These are phyloP conservation scores for Spatula clypeata DNA, from an alignment of 2,797 vertebrate genomes.

Conservation along the genomic window DNA sequence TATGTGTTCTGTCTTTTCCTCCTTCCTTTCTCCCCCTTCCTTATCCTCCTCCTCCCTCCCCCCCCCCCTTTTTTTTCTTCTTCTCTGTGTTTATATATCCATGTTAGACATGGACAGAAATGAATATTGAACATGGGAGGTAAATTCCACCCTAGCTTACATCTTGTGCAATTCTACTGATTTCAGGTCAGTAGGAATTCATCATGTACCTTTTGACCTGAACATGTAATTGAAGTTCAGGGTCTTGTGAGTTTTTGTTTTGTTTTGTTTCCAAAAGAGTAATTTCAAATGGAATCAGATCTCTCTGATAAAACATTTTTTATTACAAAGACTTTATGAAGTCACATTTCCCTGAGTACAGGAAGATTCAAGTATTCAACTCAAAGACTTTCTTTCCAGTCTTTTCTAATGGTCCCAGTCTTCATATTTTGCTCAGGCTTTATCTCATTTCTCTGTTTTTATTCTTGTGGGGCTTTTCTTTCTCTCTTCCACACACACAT, in stretches of 20 bases:
- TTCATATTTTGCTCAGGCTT: not conserved
- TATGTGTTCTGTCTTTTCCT: not conserved
- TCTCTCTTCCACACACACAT: not conserved
- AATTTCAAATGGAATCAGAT: not conserved
- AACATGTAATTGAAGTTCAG: conserved; percentile 1
- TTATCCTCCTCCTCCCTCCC: not conserved
- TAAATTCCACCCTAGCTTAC: conserved; percentile 33
- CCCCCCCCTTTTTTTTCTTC: not conserved
- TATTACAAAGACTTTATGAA: conserved; percentile 32
- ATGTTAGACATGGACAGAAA: not conserved
- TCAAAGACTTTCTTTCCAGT: not conserved
- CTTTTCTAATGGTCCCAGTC: not conserved
- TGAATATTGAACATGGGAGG: not conserved
- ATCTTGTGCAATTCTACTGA: not conserved
- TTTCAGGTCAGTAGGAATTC: conserved; percentile 28
- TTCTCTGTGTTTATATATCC: not conserved
- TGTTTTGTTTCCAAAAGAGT: not conserved
- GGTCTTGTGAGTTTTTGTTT: not conserved
- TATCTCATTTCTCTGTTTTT: not conserved
- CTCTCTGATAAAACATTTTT: not conserved
- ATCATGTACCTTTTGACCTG: not conserved
- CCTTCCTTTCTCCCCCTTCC: not conserved
- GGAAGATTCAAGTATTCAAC: not conserved
- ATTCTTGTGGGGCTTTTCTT: not conserved
- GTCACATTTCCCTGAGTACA: not conserved